These are phyloP conservation scores for Parnassius glacialis DNA, from an alignment of 2,888 invertebrate genomes.

Conservation along the genomic window DNA sequence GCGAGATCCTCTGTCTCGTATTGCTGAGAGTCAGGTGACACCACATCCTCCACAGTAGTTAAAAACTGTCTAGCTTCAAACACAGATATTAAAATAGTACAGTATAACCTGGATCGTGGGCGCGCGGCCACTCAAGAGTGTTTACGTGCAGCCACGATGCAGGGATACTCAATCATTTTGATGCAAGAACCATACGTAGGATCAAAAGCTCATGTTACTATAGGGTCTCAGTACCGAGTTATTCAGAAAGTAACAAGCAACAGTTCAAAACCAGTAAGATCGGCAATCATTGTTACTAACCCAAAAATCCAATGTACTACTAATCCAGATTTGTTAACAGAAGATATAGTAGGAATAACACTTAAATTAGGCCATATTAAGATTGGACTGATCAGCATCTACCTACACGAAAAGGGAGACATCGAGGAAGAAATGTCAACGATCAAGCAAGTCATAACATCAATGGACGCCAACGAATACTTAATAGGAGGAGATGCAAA, in stretches of 20 bases:
- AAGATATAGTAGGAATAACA: no score
- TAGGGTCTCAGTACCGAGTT: not conserved
- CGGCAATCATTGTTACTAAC: no score
- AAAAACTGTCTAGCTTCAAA: no score
- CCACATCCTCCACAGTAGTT: no score
- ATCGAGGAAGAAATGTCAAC: no score
- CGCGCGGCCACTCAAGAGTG: not conserved
- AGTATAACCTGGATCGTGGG: not conserved
- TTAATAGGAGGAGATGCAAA: not conserved
- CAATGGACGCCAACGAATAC: no score
- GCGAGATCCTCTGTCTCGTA: not conserved
- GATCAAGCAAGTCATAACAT: no score
- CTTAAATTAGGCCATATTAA: no score
- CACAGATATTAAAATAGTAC: no score
- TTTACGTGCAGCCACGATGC: not conserved
- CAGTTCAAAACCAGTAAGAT: not conserved
- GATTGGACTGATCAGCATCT: no score
- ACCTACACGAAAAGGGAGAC: no score
- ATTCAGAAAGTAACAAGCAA: not conserved
- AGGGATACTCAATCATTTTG: not conserved
- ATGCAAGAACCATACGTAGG: not conserved
- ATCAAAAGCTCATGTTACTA: not conserved
- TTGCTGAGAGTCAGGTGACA: not conserved
- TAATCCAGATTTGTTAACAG: not conserved
- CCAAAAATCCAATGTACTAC: no score